A percentile compares a stretch with the other conserved stretches of the same genome.
These are phyloP conservation scores for Choreutis nemorana DNA, from an alignment of 2,888 invertebrate genomes.

Conservation along the genomic window DNA sequence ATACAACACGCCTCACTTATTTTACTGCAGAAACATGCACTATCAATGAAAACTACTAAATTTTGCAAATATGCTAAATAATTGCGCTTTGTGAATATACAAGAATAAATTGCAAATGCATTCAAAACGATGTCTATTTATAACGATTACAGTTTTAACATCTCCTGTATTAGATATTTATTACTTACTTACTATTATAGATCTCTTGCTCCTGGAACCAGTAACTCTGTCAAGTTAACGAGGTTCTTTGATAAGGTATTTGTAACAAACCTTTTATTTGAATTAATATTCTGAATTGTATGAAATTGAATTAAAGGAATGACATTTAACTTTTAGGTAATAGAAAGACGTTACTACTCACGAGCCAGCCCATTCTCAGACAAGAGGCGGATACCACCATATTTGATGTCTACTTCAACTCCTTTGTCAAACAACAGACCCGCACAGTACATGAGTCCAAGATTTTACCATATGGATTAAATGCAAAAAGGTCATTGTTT, in stretches of 20 bases:
- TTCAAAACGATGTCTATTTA: no score
- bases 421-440: conserved; percentile 42
- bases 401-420: conserved; percentile 43
- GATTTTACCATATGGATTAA: conserved; percentile 67
- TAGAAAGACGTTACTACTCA: conserved; percentile 62
- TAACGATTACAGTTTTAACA: no score
- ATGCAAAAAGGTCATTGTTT: no score
- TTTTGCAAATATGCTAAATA: no score
- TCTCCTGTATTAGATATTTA: no score
- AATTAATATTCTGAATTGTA: not conserved
- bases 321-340: conserved; percentile 42
- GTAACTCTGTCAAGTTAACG: conserved; percentile 91
- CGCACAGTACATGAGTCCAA: conserved; percentile 56
- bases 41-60: no score
- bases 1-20: no score
- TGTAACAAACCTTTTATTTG: conserved; percentile 3
- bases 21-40: no score
- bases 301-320: not conserved
- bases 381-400: conserved; percentile 50
- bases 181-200: no score
- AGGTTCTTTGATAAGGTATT: conserved; percentile 90
- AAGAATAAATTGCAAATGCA: no score
- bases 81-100: no score
- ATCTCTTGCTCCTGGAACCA: conserved; percentile 92
- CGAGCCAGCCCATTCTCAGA: conserved; percentile 60